A percentile compares a stretch with the other conserved stretches of the same genome.
phyloP scores from a whole-genome alignment of 2,113 vertebrate genomes.

The Calypte anna region DNA sequence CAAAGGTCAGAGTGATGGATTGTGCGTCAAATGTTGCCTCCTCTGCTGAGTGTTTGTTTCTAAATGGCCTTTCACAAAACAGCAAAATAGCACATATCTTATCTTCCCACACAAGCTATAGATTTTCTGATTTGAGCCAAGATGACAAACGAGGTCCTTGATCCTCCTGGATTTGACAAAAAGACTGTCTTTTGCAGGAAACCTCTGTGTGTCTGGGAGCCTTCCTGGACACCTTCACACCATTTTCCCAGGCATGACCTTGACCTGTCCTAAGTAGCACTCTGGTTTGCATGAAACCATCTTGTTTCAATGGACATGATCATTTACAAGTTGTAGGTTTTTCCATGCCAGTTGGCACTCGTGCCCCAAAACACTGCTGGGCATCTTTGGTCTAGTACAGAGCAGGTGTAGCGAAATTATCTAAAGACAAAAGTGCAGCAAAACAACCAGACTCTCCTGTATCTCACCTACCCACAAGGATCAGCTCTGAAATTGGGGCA shows the following conservation, averaged over 20 bases:
- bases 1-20: constrained; percentile 21
- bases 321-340: background rate
- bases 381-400: no score
- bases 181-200: background rate
- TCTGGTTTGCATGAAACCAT: background rate
- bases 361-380: fast-evolving
- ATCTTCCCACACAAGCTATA: background rate
- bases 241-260: background rate
- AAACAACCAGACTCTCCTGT: background rate
- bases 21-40: background rate
- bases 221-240: background rate
- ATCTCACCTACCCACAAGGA: background rate
- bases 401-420: background rate
- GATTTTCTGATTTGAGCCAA: background rate
- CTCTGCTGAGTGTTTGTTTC: background rate
- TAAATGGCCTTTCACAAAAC: background rate
- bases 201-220: fast-evolving
- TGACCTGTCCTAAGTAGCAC: background rate
- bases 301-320: fast-evolving
- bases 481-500: background rate
- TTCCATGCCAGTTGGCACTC: background rate
- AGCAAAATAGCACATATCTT: background rate
- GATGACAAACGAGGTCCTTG: background rate
- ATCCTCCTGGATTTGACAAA: background rate
- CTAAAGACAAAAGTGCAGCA: background rate